phyloP scores from a whole-genome alignment of 2,888 invertebrate genomes.

The Lasioglossum figueresi region DNA sequence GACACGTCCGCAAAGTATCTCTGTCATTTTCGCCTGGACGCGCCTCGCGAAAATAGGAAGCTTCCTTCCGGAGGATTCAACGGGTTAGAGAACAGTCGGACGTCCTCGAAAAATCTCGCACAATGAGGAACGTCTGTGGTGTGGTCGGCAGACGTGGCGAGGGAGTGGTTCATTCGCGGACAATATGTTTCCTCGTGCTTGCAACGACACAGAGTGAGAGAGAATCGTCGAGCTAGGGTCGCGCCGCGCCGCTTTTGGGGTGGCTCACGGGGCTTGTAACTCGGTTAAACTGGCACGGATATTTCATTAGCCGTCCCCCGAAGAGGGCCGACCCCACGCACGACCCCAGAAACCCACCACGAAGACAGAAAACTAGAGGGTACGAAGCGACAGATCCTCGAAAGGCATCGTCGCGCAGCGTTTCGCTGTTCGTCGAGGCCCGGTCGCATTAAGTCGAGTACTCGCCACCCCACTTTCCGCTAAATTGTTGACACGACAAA shows the following conservation, averaged over 20 bases:
- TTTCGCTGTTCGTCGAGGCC: constrained; percentile 67
- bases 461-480: constrained; percentile 73
- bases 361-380: constrained; percentile 46
- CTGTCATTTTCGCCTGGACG: background rate
- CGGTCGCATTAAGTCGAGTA: constrained; percentile 79
- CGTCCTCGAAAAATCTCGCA: constrained; percentile 31
- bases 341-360: constrained; percentile 66
- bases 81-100: background rate
- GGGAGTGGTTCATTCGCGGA: constrained; percentile 77
- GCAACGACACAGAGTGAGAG: constrained; percentile 62
- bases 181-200: constrained; percentile 83
- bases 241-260: constrained; percentile 68
- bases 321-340: constrained; percentile 67
- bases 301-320: constrained; percentile 82
- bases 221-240: constrained; percentile 54
- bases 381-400: constrained; percentile 58
- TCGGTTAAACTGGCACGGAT: constrained; percentile 83
- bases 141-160: constrained; percentile 35
- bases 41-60: background rate
- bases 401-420: constrained; percentile 64
- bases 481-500: constrained; percentile 83
- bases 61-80: constrained; percentile 15
- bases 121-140: constrained; percentile 14
- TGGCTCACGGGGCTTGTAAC: constrained; percentile 78
- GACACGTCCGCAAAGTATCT: background rate